Percentiles rank a stretch among this genome's conserved stretches.
Evolutionary conservation across 2,113 vertebrate genomes (phyloP).

Genomic region (Pygoscelis adeliae): DNA sequence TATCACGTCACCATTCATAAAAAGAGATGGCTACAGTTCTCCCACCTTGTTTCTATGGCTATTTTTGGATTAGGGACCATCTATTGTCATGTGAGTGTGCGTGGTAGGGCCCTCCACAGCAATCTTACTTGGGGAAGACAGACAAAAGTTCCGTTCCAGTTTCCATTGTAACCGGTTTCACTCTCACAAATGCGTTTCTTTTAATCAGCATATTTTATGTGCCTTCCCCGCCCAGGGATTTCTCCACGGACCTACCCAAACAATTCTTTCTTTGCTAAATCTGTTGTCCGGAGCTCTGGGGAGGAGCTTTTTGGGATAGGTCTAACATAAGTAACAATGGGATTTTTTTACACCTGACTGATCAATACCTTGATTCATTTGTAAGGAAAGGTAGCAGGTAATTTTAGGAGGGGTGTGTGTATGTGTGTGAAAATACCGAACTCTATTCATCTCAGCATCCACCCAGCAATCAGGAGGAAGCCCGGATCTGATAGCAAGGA

Average conservation of each 20-base stretch:
- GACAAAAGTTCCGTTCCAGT: background rate
- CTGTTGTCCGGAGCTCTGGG: background rate
- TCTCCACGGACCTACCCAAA: background rate
- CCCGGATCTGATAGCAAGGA: background rate
- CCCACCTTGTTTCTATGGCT: background rate
- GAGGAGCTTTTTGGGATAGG: background rate
- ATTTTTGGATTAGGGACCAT: background rate
- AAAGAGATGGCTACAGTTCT: background rate
- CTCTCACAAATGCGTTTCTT: background rate
- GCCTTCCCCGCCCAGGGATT: background rate
- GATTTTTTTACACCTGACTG: background rate
- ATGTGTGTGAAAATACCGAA: background rate
- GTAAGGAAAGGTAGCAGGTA: background rate
- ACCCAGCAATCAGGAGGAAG: background rate
- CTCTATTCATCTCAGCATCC: background rate
- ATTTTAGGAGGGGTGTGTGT: background rate
- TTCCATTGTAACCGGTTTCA: background rate
- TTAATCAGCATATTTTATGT: background rate
- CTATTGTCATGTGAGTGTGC: fast-evolving
- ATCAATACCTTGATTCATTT: background rate
- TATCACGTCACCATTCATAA: background rate
- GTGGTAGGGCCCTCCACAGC: background rate
- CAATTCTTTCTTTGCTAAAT: background rate
- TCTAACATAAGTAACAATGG: background rate
- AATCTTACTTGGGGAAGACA: fast-evolving